Evolutionary conservation across 2,113 vertebrate genomes (phyloP).

Genomic region (Lepisosteus osseus): DNA sequence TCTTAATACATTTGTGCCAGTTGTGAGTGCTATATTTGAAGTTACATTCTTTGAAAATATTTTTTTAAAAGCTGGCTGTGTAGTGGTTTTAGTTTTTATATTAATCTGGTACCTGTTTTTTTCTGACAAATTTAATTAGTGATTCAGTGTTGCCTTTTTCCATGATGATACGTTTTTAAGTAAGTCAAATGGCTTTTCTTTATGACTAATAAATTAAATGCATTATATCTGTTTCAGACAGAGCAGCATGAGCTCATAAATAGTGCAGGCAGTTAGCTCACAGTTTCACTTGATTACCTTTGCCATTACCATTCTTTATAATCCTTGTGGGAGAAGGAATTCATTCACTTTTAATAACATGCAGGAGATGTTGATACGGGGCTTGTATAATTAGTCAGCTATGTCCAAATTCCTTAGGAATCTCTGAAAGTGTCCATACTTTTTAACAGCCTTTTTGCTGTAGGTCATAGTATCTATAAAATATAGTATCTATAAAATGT

Average conservation of each 20-base stretch:
- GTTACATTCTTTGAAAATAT: neutral
- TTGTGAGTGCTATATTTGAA: neutral
- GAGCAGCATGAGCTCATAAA: conserved; percentile 46
- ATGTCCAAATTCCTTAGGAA: neutral
- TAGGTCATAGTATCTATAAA: neutral
- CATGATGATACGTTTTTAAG: conserved; percentile 54
- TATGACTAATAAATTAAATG: conserved; percentile 57
- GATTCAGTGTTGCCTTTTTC: conserved; percentile 46
- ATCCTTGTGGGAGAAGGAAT: conserved; percentile 40
- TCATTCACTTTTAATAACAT: conserved; percentile 45
- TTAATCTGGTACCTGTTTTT: neutral
- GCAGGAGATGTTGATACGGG: conserved; percentile 20
- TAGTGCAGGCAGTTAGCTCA: conserved; percentile 31
- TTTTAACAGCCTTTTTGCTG: neutral
- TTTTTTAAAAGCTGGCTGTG: neutral
- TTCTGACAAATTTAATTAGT: conserved; percentile 46
- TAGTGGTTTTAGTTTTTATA: neutral
- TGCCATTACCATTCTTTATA: conserved; percentile 51
- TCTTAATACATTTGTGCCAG: too few relatives aligned
- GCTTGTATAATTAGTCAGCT: conserved; percentile 27
- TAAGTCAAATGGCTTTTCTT: conserved; percentile 49
- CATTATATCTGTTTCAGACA: conserved; percentile 42
- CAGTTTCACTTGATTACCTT: conserved; percentile 61
- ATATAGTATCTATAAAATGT: neutral
- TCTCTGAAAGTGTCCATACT: neutral